Percentiles rank a stretch among this genome's conserved stretches.
Evolutionary conservation across 2,888 invertebrate genomes (phyloP).

Genomic region (Drosophila longiperda): DNA sequence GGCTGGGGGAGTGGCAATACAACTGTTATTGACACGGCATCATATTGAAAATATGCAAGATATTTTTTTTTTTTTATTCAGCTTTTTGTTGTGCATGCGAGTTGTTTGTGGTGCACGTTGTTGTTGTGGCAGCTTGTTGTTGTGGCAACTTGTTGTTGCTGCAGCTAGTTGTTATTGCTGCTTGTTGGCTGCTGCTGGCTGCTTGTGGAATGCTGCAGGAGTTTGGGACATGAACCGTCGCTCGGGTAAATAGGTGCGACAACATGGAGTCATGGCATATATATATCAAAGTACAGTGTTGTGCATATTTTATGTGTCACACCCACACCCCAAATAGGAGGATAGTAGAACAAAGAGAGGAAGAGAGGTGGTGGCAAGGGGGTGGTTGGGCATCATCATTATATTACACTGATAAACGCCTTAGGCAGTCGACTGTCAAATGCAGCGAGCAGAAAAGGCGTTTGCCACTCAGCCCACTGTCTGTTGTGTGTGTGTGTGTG

Average conservation of each 20-base stretch:
- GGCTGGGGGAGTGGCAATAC: conserved; percentile 57
- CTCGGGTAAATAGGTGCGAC: conserved; percentile 74
- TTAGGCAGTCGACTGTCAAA: conserved; percentile 71
- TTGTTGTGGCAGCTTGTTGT: background rate
- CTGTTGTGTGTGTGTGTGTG: conserved; percentile 15
- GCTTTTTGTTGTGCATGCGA: conserved; percentile 27
- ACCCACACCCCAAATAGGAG: conserved; percentile 4
- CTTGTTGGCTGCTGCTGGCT: conserved; percentile 16
- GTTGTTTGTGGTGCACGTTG: conserved; percentile 9
- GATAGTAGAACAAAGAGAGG: too few species aligned
- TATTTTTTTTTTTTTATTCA: conserved; percentile 1
- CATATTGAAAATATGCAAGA: conserved; percentile 77
- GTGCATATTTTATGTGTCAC: conserved; percentile 71
- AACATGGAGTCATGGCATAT: conserved; percentile 60
- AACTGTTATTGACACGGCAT: conserved; percentile 80
- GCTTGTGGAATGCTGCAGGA: conserved; percentile 2
- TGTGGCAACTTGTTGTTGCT: conserved; percentile 5
- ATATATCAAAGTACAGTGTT: conserved; percentile 65
- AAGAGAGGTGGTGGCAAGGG: conserved; percentile 6
- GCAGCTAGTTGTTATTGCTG: conserved; percentile 12
- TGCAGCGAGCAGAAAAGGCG: conserved; percentile 63
- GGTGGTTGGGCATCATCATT: conserved; percentile 61
- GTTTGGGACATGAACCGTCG: conserved; percentile 20
- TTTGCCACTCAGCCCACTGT: conserved; percentile 36
- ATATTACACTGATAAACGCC: conserved; percentile 76